Percentiles rank a stretch among this genome's conserved stretches.
phyloP scores from a whole-genome alignment of 1,140 invertebrate species.

The Colletes latitarsis region DNA sequence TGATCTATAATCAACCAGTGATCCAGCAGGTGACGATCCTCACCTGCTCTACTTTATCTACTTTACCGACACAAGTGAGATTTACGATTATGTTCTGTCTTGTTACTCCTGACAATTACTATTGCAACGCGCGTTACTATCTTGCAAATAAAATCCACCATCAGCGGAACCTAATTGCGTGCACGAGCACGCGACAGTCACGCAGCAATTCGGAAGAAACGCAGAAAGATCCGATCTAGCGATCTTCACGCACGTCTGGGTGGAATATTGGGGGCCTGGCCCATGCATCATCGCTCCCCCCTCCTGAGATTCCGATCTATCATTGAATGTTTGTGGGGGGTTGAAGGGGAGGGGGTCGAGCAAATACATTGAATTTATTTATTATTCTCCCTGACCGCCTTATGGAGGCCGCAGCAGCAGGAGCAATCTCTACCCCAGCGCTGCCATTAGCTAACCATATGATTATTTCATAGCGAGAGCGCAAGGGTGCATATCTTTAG shows the following conservation, averaged over 20 bases:
- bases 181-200: background rate
- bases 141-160: background rate
- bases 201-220: constrained; percentile 35
- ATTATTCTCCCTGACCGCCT: constrained; percentile 68
- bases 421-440: constrained; percentile 74
- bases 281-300: constrained; percentile 46
- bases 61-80: too few species aligned
- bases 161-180: background rate
- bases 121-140: background rate
- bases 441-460: constrained; percentile 81
- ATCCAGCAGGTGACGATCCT: too few species aligned
- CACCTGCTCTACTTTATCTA: too few species aligned
- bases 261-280: constrained; percentile 5
- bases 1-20: too few species aligned
- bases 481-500: constrained; percentile 78
- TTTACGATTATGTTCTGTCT: too few species aligned
- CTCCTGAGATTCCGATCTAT: constrained; percentile 76
- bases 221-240: constrained; percentile 52
- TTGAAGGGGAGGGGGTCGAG: constrained; percentile 16
- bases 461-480: constrained; percentile 80
- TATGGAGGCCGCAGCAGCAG: constrained; percentile 64
- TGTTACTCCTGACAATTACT: too few species aligned
- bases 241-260: constrained; percentile 62
- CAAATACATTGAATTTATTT: constrained; percentile 81
- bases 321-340: constrained; percentile 79